phyloP scores from a whole-genome alignment of 64 coral and sea anemone species.

The Montipora efflorescens region DNA sequence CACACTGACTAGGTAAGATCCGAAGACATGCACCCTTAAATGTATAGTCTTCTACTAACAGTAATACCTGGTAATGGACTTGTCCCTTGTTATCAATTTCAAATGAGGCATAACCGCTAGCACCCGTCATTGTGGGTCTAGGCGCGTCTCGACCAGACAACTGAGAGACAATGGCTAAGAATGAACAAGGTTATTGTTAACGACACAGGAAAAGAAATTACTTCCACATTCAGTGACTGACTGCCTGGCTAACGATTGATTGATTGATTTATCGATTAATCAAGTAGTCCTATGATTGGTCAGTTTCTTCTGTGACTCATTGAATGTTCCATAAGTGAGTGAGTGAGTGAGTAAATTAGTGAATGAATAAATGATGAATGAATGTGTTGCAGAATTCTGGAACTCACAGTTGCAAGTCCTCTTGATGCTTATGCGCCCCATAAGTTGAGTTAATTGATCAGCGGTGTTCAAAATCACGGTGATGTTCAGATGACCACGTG shows the following conservation, averaged over 20 bases:
- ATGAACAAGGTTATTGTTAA: background rate
- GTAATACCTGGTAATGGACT: slow-evolving; percentile 74
- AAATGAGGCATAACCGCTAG: slow-evolving; percentile 88
- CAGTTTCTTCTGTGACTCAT: background rate
- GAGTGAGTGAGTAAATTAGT: background rate
- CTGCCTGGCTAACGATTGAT: background rate
- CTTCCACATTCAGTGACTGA: no score
- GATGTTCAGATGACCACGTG: slow-evolving; percentile 58
- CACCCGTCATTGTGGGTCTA: slow-evolving; percentile 89
- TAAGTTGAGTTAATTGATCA: slow-evolving; percentile 20
- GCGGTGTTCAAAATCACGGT: slow-evolving; percentile 41
- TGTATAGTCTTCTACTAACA: no score
- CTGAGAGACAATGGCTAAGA: slow-evolving; percentile 31
- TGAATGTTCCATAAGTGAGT: background rate
- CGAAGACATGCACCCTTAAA: no score
- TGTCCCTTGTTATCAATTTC: slow-evolving; percentile 58
- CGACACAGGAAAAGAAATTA: background rate
- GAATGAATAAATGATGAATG: background rate
- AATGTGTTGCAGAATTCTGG: background rate
- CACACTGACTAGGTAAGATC: no score
- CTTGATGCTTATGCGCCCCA: slow-evolving; percentile 53
- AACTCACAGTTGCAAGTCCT: slow-evolving; percentile 69
- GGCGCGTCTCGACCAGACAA: slow-evolving; percentile 77
- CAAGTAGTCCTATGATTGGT: no score
- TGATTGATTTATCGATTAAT: background rate